Evolutionary conservation across 2,888 invertebrate genomes (phyloP), one percentile per base, ranked within the genome.

Genomic region (Dendrolimus pini): DNA sequence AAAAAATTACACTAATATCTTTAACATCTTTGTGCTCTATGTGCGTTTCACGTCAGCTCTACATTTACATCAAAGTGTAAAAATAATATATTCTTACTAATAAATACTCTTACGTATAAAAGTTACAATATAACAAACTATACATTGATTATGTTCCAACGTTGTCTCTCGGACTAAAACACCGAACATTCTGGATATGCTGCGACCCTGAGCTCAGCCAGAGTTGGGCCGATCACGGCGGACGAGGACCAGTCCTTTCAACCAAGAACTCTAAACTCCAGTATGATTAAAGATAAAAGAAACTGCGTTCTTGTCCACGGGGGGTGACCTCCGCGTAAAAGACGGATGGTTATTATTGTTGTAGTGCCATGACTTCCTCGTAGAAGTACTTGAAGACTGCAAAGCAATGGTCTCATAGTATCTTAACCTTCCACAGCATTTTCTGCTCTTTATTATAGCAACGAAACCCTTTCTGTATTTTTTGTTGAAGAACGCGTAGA

Each of bases 401-500:
- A 96, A 92, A 13, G 96, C 95, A 30, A 96, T 96, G 10, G 96
- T 96, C 79, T 96, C 96, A 80, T 97, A 97, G 81, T 96, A 96
- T 68, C 96, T 93, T 62, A 97, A 91, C 59, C 96, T 93, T 47
- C 96, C 96, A 77, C 97, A 97, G 82, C 97, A 97, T 67, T 95
- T 94, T 65, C 96, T 93, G 67, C 96, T 96, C 82, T 96, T 95
- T 54, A 97, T 92, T 64, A 97, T 96, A 14, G 96, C 97, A 54
- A 95, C 94, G 81, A 98, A 98, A 7, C 98, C 98, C 61, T 95
- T 93, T 12, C 98, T 92, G 83, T 96, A 98, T 82, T 98, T 98
- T 80, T 96, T 96, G 85, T 98, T 98, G 88, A 98, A 97, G 88
- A 97, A 98, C 2, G 97, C 97, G 82, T 98, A 98, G 59, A 98